Conservation (phyloP, 2,888 invertebrate species). For the Flexamia atlantica region DNA sequence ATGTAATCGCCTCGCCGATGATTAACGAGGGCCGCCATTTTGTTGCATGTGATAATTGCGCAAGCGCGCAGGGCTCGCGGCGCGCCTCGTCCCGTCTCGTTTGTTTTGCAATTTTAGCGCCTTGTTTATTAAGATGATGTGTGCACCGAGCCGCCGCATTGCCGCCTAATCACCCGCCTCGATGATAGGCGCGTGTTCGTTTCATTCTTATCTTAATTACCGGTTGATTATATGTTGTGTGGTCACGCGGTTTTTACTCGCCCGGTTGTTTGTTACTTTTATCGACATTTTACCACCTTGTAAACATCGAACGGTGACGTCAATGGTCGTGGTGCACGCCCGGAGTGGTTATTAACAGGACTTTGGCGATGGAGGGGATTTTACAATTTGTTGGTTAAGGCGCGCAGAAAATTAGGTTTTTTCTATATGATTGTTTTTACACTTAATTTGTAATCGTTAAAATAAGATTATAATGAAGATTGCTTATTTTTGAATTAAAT, state of each 20-base stretch:
- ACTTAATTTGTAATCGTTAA: too few species aligned
- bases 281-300: conserved; percentile 41
- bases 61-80: not conserved
- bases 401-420: too few species aligned
- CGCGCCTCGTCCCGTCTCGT: conserved; percentile 26
- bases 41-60: conserved; percentile 28
- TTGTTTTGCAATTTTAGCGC: conserved; percentile 36
- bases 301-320: not conserved
- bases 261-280: conserved; percentile 10
- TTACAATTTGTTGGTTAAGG: too few species aligned
- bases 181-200: conserved; percentile 31
- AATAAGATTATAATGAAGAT: too few species aligned
- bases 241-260: conserved; percentile 37
- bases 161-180: conserved; percentile 11
- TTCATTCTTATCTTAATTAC: conserved; percentile 51
- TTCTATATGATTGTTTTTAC: too few species aligned
- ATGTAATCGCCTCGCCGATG: conserved; percentile 17
- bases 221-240: conserved; percentile 31
- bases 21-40: conserved; percentile 34
- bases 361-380: too few species aligned
- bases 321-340: not conserved
- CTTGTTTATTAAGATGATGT: conserved; percentile 50
- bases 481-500: too few species aligned
- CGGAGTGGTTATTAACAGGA: too few species aligned
- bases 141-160: not conserved